A percentile compares a stretch with the other conserved stretches of the same genome.
Evolutionary conservation across 2,113 vertebrate species (phyloP).

Genomic region (Coptodon rendalli): DNA sequence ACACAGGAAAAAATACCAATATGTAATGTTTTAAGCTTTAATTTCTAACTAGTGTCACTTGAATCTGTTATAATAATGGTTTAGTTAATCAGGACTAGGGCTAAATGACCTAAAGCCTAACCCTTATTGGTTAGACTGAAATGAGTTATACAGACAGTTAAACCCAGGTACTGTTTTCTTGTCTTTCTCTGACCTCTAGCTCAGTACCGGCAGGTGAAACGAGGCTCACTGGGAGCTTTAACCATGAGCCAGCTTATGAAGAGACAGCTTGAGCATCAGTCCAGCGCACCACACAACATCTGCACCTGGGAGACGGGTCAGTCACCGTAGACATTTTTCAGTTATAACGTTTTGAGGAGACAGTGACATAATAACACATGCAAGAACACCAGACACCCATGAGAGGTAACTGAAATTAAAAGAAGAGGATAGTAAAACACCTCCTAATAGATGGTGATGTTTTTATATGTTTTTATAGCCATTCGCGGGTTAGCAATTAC

Average conservation of each 20-base stretch:
- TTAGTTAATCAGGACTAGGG: neutral
- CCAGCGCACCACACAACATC: conserved; percentile 96
- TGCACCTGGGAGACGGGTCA: conserved; percentile 96
- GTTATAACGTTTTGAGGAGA: neutral
- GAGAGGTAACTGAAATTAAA: neutral
- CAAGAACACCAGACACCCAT: neutral
- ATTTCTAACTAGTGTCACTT: neutral
- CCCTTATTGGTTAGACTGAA: neutral
- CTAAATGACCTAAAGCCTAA: neutral
- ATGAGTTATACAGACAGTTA: neutral
- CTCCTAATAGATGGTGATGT: neutral
- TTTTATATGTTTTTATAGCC: neutral
- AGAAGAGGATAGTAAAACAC: neutral
- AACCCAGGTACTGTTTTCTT: conserved; percentile 8
- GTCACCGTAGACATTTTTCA: conserved; percentile 21
- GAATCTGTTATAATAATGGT: neutral
- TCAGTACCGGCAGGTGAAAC: conserved; percentile 97
- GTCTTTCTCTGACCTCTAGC: conserved; percentile 69
- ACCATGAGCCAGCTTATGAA: conserved; percentile 99
- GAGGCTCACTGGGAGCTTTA: conserved; percentile 93
- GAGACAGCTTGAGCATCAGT: conserved; percentile 97
- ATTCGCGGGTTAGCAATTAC: neutral
- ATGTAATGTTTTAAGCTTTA: neutral
- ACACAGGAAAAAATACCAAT: neutral
- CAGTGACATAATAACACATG: neutral